These are phyloP conservation scores for Portunus trituberculatus DNA, from an alignment of 1,140 invertebrate species.

Conservation along the genomic window DNA sequence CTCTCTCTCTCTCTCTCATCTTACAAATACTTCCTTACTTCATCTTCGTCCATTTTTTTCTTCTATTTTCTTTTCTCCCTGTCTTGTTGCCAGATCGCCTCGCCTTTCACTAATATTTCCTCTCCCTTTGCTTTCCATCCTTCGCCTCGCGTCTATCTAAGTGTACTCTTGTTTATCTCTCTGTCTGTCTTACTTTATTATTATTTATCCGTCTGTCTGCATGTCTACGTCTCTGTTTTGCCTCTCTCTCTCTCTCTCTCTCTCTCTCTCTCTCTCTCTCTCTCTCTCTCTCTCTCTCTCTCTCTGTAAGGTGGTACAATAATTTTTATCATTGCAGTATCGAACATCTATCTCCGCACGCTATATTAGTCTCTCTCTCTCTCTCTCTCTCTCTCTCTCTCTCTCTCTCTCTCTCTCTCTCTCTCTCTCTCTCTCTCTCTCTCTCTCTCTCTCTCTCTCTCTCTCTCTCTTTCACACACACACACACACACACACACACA, in stretches of 20 bases:
- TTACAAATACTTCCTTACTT: background rate
- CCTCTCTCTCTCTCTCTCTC: conserved; percentile 1
- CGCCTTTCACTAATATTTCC: no score
- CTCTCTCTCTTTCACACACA: no score
- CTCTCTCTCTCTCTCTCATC: background rate
- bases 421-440: no score
- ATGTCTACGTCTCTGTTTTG: background rate
- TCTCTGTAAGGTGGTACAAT: background rate
- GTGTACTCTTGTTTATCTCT: background rate
- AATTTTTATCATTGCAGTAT: no score
- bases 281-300: conserved; percentile 55
- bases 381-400: background rate
- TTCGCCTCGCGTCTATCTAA: no score
- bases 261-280: conserved; percentile 46
- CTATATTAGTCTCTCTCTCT: background rate
- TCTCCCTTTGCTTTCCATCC: no score
- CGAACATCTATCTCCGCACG: no score
- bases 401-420: no score
- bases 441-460: no score
- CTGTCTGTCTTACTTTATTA: background rate
- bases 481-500: no score
- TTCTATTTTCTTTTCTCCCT: background rate
- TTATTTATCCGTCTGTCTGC: background rate
- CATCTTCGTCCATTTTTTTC: no score
- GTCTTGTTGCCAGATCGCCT: background rate